Evolutionary conservation across 2,888 invertebrate species (phyloP).

Genomic region (Shargacucullia verbasci): DNA sequence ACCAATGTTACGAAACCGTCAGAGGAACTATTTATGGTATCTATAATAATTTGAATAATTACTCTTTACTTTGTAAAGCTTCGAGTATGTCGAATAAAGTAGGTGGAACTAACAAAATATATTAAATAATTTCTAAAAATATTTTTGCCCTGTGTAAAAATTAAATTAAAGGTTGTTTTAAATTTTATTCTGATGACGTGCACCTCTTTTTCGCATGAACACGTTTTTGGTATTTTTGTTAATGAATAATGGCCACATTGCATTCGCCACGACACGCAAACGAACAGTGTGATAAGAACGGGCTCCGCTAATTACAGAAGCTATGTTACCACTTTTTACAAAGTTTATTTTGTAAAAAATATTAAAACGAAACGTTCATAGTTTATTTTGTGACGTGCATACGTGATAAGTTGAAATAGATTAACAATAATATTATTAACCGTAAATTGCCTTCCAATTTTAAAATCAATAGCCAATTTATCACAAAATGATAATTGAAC

Average conservation of each 20-base stretch:
- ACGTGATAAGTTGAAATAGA: no score
- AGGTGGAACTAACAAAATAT: no score
- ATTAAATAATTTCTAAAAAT: no score
- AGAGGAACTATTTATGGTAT: no score
- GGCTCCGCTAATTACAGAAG: conserved; percentile 35
- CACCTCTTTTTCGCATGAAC: conserved; percentile 11
- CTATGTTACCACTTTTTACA: conserved; percentile 29
- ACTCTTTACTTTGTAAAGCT: no score
- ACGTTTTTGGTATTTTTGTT: conserved; percentile 36
- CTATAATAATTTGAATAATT: no score
- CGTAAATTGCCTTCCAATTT: conserved; percentile 11
- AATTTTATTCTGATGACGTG: conserved; percentile 9
- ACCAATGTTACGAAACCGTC: no score
- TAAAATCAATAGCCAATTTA: conserved; percentile 31
- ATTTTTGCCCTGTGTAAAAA: no score
- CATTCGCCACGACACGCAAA: conserved; percentile 38
- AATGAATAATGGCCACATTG: conserved; percentile 42
- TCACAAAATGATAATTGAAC: conserved; percentile 36
- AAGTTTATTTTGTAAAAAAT: neutral
- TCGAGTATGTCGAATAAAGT: no score
- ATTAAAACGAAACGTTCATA: conserved; percentile 12
- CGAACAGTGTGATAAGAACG: conserved; percentile 29
- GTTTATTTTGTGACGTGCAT: neutral
- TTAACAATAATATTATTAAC: neutral
- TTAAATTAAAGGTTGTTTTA: neutral